phyloP scores from a whole-genome alignment of 2,797 vertebrate species.

The Artibeus lituratus region DNA sequence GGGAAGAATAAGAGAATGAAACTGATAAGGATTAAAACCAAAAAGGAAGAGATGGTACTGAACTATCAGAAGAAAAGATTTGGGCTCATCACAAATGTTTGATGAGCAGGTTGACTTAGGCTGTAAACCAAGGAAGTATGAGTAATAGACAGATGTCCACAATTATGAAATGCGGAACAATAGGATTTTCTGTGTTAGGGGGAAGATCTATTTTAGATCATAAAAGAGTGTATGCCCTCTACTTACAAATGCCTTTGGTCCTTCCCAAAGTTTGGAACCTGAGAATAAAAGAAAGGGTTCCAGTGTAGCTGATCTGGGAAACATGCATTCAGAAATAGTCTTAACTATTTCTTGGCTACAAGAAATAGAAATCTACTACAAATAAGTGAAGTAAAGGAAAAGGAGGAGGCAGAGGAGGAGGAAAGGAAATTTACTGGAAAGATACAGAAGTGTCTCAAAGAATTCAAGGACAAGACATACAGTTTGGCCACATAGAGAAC shows the following conservation, averaged over 20 bases:
- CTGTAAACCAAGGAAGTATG: not conserved
- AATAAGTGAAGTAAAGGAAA: not conserved
- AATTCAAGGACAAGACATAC: not conserved
- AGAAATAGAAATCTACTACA: not conserved
- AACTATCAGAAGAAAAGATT: not conserved
- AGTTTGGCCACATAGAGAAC: not conserved
- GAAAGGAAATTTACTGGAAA: not conserved
- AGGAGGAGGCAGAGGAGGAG: not conserved
- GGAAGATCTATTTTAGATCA: not conserved
- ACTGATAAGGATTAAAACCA: not conserved
- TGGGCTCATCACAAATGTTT: not conserved
- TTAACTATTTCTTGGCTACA: not conserved
- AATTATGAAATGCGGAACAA: not conserved
- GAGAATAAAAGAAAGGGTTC: not conserved
- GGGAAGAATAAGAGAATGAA: not conserved
- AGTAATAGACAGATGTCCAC: not conserved
- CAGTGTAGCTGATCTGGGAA: not conserved
- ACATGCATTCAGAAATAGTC: not conserved
- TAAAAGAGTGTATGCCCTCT: not conserved
- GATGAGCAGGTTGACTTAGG: not conserved
- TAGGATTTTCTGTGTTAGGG: not conserved
- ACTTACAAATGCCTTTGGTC: not conserved
- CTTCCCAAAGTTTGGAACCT: not conserved
- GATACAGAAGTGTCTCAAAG: not conserved
- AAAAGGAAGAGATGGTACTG: not conserved